These are phyloP conservation scores for Trachelus tabidus DNA, from an alignment of 2,888 invertebrate species.

Conservation along the genomic window DNA sequence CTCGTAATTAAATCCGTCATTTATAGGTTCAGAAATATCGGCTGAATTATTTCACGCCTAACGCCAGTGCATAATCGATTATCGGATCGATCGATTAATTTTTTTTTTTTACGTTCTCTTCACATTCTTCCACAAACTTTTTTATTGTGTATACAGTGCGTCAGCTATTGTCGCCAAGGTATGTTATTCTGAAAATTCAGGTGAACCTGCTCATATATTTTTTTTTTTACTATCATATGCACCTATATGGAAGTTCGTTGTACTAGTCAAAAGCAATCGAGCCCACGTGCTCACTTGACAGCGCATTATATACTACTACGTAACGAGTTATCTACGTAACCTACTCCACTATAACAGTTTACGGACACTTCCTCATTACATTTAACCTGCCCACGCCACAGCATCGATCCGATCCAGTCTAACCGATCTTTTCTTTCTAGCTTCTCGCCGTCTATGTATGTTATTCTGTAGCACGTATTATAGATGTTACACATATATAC, in stretches of 20 bases:
- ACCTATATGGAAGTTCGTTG: not conserved
- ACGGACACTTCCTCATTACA: conserved; percentile 57
- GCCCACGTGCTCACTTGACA: conserved; percentile 44
- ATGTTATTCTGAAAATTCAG: not conserved
- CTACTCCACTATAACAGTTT: conserved; percentile 60
- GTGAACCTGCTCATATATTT: not conserved
- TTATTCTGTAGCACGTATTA: not conserved
- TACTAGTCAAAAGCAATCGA: not conserved
- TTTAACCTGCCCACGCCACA: conserved; percentile 15
- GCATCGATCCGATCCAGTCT: conserved; percentile 12
- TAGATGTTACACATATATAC: too few species aligned
- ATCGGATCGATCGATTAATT: too few species aligned
- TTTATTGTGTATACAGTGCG: not conserved
- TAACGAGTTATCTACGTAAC: conserved; percentile 56
- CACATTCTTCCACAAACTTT: not conserved
- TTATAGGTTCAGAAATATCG: not conserved
- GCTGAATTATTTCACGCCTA: not conserved
- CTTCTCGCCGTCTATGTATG: not conserved
- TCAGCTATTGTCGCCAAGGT: not conserved
- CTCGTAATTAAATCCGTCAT: not conserved
- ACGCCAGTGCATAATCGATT: not conserved
- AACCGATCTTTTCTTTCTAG: not conserved
- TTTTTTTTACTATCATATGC: not conserved
- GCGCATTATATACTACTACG: conserved; percentile 28
- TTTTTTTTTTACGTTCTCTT: too few species aligned